Base-by-base conservation (phyloP, 1,140 invertebrate genomes). In the Drosophila teissieri region DNA sequence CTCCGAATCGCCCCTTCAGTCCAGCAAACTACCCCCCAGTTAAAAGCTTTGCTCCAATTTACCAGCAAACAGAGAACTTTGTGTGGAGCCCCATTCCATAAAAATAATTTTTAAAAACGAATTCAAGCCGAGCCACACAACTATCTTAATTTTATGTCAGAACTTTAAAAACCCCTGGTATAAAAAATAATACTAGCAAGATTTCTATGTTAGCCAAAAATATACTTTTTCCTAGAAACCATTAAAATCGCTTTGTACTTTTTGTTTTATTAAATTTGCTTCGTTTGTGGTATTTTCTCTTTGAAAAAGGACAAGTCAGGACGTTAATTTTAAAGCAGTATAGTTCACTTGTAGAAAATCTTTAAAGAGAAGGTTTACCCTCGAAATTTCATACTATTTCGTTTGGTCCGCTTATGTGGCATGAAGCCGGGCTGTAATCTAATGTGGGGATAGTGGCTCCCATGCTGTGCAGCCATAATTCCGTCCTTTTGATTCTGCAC, bases 1-100 rank as follows among this genome's bases (percentile, higher is more conserved):
- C 34, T 19, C 36, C 22, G 48, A 60, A 73, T 45, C 58, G 51
- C 73, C 39, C 56, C 37, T 42, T 45, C 63, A 48, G 52, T 40
- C 45, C 34, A 31, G 22, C 45, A 68, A 48, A 57, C 52, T 53
- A 80, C 60, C 56, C 51, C 49, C 62, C 69, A 78, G 78, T 63
- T 86, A 77, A 86, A 74, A 85, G 82, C 82, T 86, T 81, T 85
- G 82, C 69, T 85, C 78, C 74, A 86, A 73, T 86, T 81, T 60
- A 52, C 67, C 69, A 72, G 69, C 70, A 70, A 74, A 46, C 55
- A 85, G 55, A 36, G 31, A 67, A 64, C 72, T 60, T 73, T 75
- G 45, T 54, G 34, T 36, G 45, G 61, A 46, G 51, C 45, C 48
- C 12, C 15, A 64, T 36, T 34, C 22, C 36, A 68, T 44, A 49